Percentiles rank a stretch among this genome's conserved stretches.
Conservation (phyloP, 2,113 vertebrate genomes). For the Rhagologus leucostigma region DNA sequence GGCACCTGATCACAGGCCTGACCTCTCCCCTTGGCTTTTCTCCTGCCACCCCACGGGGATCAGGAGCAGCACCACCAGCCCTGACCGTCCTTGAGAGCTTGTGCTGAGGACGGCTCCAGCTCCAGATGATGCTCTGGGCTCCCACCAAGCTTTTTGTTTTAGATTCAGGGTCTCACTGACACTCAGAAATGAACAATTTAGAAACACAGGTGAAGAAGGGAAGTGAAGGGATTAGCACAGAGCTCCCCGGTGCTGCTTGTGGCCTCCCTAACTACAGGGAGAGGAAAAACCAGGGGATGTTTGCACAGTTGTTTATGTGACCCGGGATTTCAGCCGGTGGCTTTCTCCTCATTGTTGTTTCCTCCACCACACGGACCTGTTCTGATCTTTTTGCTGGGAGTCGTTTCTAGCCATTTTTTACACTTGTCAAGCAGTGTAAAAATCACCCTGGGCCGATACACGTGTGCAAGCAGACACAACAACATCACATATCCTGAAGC, state of each 20-base stretch:
- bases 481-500: not conserved
- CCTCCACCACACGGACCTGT: not conserved
- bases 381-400: not conserved
- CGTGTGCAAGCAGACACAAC: fast-evolving
- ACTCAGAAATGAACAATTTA: not conserved
- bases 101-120: fast-evolving
- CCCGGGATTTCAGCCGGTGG: not conserved
- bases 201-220: not conserved
- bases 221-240: not conserved
- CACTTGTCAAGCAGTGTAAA: not conserved
- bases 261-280: not conserved
- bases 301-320: not conserved
- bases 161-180: not conserved
- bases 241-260: not conserved
- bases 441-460: not conserved
- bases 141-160: fast-evolving
- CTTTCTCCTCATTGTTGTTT: not conserved
- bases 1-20: not conserved
- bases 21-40: not conserved
- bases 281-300: not conserved
- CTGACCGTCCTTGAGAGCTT: fast-evolving
- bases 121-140: not conserved
- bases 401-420: not conserved
- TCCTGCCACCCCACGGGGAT: not conserved
- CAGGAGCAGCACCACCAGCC: not conserved